Conservation (phyloP, 2,888 invertebrate species). For the Stenodema calcarata region DNA sequence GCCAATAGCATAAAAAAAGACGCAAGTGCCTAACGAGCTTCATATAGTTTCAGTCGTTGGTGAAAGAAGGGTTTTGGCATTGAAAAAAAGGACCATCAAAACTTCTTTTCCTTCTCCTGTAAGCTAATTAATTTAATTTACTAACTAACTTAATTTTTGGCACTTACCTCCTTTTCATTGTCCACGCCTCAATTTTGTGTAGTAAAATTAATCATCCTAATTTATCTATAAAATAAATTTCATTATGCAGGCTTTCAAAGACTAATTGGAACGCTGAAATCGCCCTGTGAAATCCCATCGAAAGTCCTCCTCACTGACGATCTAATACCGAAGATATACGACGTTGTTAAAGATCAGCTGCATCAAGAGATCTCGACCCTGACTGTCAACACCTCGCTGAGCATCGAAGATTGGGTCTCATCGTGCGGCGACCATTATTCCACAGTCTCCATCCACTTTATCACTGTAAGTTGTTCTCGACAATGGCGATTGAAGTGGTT, state of each 20-base stretch:
- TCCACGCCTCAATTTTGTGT: no score
- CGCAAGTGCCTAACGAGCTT: no score
- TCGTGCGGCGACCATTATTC: conserved; percentile 61
- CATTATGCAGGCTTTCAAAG: conserved; percentile 62
- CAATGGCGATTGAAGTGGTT: not conserved
- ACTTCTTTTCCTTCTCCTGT: no score
- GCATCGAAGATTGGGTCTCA: conserved; percentile 64
- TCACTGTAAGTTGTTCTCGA: conserved; percentile 53
- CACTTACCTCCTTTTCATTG: no score
- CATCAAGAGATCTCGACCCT: conserved; percentile 55
- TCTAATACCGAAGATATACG: conserved; percentile 63
- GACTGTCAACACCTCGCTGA: conserved; percentile 61
- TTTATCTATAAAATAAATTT: no score
- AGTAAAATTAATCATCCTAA: no score
- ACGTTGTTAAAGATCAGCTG: conserved; percentile 61
- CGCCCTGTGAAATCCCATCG: conserved; percentile 64
- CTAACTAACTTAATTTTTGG: no score
- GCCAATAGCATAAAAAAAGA: no score
- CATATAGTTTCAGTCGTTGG: no score
- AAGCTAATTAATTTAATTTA: no score
- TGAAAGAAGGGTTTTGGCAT: no score
- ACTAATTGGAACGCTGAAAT: conserved; percentile 62
- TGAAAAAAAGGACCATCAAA: no score
- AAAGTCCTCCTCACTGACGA: conserved; percentile 63
- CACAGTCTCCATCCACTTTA: conserved; percentile 63